Evolutionary conservation across 2,113 vertebrate species (phyloP).

Genomic region (Megaleporinus macrocephalus): DNA sequence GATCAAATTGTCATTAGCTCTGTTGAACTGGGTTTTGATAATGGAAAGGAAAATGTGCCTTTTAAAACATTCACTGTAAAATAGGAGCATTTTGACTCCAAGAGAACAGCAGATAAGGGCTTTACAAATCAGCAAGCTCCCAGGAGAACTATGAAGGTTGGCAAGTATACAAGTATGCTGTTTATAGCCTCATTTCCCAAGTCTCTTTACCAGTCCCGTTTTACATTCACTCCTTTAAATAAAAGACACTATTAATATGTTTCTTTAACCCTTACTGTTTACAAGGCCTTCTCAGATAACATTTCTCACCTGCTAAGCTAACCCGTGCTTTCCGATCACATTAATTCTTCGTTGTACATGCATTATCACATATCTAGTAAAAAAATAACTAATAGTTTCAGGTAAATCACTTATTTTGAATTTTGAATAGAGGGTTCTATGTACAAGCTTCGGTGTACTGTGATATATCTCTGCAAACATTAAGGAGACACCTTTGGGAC

Average conservation of each 20-base stretch:
- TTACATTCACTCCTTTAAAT: too few species aligned
- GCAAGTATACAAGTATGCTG: too few species aligned
- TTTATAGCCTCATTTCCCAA: neutral
- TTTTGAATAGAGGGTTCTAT: neutral
- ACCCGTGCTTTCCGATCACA: neutral
- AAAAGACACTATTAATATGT: neutral
- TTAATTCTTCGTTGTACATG: neutral
- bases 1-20: too few species aligned
- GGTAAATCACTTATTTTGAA: constrained; percentile 1
- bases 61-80: neutral
- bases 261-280: neutral
- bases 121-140: too few species aligned
- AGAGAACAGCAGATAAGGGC: too few species aligned
- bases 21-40: too few species aligned
- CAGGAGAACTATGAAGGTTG: too few species aligned
- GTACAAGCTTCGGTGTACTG: neutral
- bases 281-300: neutral
- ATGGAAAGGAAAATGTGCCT: too few species aligned
- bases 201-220: too few species aligned
- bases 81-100: too few species aligned
- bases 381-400: neutral
- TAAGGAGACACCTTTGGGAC: neutral
- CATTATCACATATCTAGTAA: constrained; percentile 10
- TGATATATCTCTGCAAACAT: neutral
- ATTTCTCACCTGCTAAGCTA: neutral